Percentiles rank a stretch among this genome's conserved stretches.
phyloP scores from a whole-genome alignment of 2,113 vertebrate genomes.

The Myrmophylax atrothorax region DNA sequence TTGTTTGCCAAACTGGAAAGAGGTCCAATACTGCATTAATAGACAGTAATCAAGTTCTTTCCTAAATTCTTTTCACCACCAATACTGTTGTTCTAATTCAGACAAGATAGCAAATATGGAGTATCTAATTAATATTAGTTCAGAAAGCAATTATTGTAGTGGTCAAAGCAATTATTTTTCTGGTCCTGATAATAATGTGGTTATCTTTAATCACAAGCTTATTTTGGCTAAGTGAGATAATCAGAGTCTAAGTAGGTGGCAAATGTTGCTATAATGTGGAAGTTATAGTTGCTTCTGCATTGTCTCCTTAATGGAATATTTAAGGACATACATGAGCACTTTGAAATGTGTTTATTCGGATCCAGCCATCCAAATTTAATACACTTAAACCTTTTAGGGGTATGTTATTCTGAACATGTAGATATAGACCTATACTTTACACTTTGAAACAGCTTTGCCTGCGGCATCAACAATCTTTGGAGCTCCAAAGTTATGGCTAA shows the following conservation, averaged over 20 bases:
- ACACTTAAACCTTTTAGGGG: conserved; percentile 13
- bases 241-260: neutral
- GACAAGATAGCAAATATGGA: neutral
- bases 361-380: neutral
- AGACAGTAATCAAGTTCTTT: neutral
- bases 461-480: neutral
- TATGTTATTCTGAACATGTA: neutral
- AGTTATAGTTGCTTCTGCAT: neutral
- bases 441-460: conserved; percentile 25
- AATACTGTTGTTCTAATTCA: neutral
- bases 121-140: neutral
- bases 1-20: neutral
- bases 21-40: neutral
- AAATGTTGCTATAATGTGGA: neutral
- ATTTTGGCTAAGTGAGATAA: neutral
- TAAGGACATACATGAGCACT: neutral
- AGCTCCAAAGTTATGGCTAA: neutral
- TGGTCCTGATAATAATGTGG: neutral
- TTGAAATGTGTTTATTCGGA: neutral
- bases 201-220: neutral
- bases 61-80: neutral
- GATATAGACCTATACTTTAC: neutral
- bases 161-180: neutral
- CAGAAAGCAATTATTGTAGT: neutral
- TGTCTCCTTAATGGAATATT: neutral